These are phyloP conservation scores for Onchidella celtica DNA, from an alignment of 2,888 invertebrate genomes.

Conservation along the genomic window DNA sequence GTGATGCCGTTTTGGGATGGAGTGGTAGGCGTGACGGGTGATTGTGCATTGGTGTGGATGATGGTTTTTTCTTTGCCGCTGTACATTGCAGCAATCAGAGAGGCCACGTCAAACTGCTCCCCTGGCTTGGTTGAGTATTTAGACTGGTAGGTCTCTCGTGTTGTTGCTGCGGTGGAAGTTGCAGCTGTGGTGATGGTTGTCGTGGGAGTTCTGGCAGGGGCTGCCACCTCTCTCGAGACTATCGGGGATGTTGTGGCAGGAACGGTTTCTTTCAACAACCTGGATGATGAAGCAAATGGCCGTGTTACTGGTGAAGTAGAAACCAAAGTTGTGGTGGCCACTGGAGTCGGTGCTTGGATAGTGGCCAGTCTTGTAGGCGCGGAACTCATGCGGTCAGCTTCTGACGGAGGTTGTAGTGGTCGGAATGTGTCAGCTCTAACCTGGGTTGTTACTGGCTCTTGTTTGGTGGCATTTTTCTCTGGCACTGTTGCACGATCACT, in stretches of 20 bases:
- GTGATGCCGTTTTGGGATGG: background rate
- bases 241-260: too few relatives aligned
- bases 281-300: too few relatives aligned
- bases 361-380: too few relatives aligned
- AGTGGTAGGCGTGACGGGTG: background rate
- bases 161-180: background rate
- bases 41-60: background rate
- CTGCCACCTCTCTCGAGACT: background rate
- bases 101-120: slow-evolving; percentile 31
- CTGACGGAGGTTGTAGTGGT: too few relatives aligned
- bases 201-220: background rate
- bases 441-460: background rate
- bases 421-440: too few relatives aligned
- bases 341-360: background rate
- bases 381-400: too few relatives aligned
- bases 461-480: too few relatives aligned
- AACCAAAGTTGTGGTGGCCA: background rate
- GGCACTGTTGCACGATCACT: too few relatives aligned
- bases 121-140: background rate
- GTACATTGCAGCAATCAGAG: slow-evolving; percentile 39
- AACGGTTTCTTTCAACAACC: too few relatives aligned
- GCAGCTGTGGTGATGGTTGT: background rate
- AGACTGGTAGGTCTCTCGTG: background rate
- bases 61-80: slow-evolving; percentile 23
- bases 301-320: background rate